Base-by-base conservation (phyloP, 2,888 invertebrate species). In the Acleris emargana region DNA sequence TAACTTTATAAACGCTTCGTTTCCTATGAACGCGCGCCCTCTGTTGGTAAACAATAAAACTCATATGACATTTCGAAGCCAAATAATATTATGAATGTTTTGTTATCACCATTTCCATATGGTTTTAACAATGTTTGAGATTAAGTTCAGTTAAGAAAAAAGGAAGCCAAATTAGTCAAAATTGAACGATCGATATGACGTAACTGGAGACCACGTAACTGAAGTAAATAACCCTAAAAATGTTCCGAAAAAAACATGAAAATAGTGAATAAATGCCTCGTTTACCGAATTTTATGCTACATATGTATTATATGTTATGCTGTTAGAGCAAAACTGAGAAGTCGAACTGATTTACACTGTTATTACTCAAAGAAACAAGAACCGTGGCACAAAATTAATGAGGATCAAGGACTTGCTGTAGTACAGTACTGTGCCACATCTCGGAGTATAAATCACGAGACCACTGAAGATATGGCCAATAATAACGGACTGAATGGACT, bases 401-500 rank as follows among this genome's bases (percentile, higher is more conserved):
- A 74, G 70, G 71, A 80, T 77, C 78, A 73, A 64, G 72, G 71
- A 38, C 59, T 66, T 75, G 74, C 49, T 43, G 61, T 51, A 47
- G 57, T 51, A 50, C 50, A 57, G 28, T 61, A 68, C 22, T 61
- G 51, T 61, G 45, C 17, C 18, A 25, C 17, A 38, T 47, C 18
- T 18, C 42, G 53, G 52, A 47, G 38, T 51, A 47, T 17, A 17
- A 20, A 25, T 45, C 63, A 42, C 3, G 50, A 32, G 16, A 47
- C 50, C 42, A 20, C 73, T 71, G 72, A 76, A 72, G 76, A 80
- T 17, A 91, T 91, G 90, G 77, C 87, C 64, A 83, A 78, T 73
- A 73, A 75, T 68, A 79, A 86, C 59, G 82, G 81, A 72, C 76
- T 83, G 53, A 87, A 87, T 76, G 89, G 91, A 69, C 85, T 91